Evolutionary conservation across 2,113 vertebrate genomes (phyloP).

Genomic region (Colaptes auratus): DNA sequence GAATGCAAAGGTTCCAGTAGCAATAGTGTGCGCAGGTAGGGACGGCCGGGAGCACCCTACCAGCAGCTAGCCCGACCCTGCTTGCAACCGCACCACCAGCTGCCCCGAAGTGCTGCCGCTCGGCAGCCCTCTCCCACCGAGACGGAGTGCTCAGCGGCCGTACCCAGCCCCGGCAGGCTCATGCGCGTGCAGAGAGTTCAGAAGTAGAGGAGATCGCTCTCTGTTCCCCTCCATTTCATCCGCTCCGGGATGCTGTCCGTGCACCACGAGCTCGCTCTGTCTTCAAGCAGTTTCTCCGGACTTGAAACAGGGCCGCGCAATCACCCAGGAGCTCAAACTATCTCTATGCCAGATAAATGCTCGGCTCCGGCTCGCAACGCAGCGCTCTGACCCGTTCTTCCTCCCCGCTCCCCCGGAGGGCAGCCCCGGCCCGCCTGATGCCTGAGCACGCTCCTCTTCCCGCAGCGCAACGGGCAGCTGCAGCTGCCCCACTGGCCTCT

Average conservation of each 20-base stretch:
- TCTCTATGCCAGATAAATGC: not conserved
- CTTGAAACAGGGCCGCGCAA: not conserved
- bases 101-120: not conserved
- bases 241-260: fast-evolving
- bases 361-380: not conserved
- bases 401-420: not conserved
- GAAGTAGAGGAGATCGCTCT: not conserved
- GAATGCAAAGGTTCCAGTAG: constrained; percentile 2
- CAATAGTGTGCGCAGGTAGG: not conserved
- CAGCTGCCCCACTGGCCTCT: not conserved
- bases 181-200: fast-evolving
- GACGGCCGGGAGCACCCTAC: not conserved
- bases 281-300: not conserved
- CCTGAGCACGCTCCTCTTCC: not conserved
- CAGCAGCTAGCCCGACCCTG: not conserved
- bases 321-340: not conserved
- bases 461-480: not conserved
- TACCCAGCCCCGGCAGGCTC: fast-evolving
- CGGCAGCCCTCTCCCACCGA: not conserved
- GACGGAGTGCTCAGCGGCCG: not conserved
- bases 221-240: not conserved
- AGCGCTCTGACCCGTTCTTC: not conserved
- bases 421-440: not conserved
- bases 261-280: not conserved
- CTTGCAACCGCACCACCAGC: not conserved